Evolutionary conservation across 2,113 vertebrate species (phyloP).

Genomic region (Scatophagus argus): DNA sequence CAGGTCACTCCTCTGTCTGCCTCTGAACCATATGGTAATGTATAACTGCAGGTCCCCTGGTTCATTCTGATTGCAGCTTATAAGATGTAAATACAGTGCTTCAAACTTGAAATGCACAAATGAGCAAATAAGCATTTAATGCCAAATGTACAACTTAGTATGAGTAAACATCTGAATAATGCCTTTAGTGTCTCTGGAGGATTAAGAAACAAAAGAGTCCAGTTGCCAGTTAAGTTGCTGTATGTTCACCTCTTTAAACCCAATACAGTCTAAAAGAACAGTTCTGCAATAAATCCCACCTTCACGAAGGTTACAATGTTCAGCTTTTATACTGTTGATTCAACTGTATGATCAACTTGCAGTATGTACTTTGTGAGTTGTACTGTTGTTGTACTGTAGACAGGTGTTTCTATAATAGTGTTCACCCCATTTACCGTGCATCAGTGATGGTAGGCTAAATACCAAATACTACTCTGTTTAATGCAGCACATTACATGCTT

Average conservation of each 20-base stretch:
- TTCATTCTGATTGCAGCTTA: background rate
- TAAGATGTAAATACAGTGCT: background rate
- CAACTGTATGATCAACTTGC: background rate
- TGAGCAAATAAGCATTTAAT: background rate
- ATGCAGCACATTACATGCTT: background rate
- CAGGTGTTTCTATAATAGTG: background rate
- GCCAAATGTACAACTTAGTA: background rate
- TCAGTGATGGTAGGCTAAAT: background rate
- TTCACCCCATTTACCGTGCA: no score
- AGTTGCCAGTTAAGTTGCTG: background rate
- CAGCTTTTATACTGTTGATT: background rate
- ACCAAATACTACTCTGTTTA: background rate
- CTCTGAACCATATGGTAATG: slow-evolving; percentile 31
- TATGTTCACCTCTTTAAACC: background rate
- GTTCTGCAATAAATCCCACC: background rate
- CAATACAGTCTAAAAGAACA: background rate
- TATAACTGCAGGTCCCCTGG: slow-evolving; percentile 4
- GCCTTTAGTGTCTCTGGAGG: slow-evolving; percentile 2
- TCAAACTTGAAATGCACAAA: background rate
- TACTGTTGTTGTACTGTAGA: background rate
- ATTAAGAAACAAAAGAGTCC: no score
- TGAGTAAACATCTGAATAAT: slow-evolving; percentile 15
- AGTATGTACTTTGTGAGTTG: background rate
- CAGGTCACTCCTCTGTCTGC: background rate
- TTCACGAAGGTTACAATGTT: background rate